Percentiles rank a stretch among this genome's conserved stretches.
phyloP scores from a whole-genome alignment of 2,113 vertebrate species.

The Numenius arquata region DNA sequence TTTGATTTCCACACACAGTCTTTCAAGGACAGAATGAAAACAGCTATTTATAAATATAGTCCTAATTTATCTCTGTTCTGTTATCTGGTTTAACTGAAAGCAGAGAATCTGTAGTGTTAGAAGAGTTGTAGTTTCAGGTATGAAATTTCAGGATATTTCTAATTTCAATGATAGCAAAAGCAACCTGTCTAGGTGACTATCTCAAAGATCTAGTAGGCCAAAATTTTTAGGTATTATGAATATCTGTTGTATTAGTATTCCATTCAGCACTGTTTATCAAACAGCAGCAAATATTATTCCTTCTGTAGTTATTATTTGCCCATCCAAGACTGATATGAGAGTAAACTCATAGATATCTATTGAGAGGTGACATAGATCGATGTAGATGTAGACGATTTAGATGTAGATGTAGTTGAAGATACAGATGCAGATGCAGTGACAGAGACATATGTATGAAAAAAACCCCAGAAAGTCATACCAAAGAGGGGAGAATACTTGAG shows the following conservation, averaged over 20 bases:
- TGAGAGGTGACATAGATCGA: fast-evolving
- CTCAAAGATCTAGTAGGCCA: background rate
- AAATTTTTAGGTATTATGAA: background rate
- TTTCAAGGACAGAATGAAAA: background rate
- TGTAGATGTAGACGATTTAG: background rate
- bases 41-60: background rate
- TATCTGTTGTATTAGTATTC: background rate
- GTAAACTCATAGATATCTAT: background rate
- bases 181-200: background rate
- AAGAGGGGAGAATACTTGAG: background rate
- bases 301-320: background rate
- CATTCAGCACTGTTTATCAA: background rate
- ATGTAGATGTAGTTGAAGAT: background rate
- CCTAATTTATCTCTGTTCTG: background rate
- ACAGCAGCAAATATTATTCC: background rate
- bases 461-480: background rate
- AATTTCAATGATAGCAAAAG: background rate
- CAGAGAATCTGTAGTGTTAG: background rate
- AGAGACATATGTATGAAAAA: background rate
- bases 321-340: background rate
- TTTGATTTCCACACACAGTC: background rate
- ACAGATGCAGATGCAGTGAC: background rate
- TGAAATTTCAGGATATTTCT: background rate
- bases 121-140: background rate
- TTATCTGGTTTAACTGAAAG: background rate